Evolutionary conservation across 2,113 vertebrate species (phyloP).

Genomic region (Tor tambroides): DNA sequence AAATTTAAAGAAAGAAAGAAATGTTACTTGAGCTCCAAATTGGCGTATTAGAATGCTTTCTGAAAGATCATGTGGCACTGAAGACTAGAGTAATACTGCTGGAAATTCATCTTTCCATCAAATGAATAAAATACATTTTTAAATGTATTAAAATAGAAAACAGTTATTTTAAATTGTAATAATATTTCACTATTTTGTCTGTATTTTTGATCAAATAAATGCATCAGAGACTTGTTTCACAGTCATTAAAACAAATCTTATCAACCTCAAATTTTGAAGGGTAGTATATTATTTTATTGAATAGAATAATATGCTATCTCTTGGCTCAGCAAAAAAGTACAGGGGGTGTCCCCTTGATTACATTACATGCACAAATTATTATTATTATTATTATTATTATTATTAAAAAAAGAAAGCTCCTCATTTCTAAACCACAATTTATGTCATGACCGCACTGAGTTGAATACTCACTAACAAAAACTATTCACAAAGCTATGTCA

Average conservation of each 20-base stretch:
- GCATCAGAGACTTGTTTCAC: no score
- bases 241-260: not conserved
- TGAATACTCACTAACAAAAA: not conserved
- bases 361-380: not conserved
- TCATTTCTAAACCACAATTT: not conserved
- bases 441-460: not conserved
- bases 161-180: no score
- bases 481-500: not conserved
- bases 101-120: not conserved
- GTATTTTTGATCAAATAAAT: no score
- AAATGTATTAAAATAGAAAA: not conserved
- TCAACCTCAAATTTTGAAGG: not conserved
- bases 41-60: not conserved
- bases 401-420: not conserved
- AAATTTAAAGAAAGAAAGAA: no score
- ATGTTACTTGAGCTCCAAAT: no score
- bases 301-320: no score
- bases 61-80: not conserved
- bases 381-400: not conserved
- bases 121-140: not conserved
- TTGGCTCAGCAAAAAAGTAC: not conserved
- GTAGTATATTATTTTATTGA: not conserved
- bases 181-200: no score
- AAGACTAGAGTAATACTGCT: not conserved
- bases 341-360: not conserved